Percentiles rank a stretch among this genome's conserved stretches.
Evolutionary conservation across 2,888 invertebrate species (phyloP).

Genomic region (Sacculina carcini): DNA sequence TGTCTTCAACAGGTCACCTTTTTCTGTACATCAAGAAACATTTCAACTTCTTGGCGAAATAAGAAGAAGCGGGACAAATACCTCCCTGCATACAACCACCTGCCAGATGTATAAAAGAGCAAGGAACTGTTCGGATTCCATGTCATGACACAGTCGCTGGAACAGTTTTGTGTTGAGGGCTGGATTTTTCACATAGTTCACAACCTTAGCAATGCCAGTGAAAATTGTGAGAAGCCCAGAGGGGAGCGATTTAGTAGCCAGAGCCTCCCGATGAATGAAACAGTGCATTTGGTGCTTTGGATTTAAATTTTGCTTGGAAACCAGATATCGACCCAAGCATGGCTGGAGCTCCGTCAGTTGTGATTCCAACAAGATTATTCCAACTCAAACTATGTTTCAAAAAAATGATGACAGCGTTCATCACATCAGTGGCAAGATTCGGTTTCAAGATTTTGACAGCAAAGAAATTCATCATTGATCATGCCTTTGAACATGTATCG

Average conservation of each 20-base stretch:
- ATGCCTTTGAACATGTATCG: too few relatives aligned
- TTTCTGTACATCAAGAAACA: background rate
- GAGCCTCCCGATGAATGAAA: conserved; percentile 5
- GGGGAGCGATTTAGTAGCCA: conserved; percentile 4
- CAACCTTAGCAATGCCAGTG: background rate
- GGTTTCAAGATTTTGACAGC: too few relatives aligned
- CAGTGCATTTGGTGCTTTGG: too few relatives aligned
- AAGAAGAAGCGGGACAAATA: background rate
- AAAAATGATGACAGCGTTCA: too few relatives aligned
- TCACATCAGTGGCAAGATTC: too few relatives aligned
- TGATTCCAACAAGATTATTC: too few relatives aligned
- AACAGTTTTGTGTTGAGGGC: conserved; percentile 1
- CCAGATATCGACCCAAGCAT: too few relatives aligned
- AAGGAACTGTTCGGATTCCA: conserved; percentile 1
- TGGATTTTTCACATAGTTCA: conserved; percentile 3
- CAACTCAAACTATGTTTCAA: too few relatives aligned
- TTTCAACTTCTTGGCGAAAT: conserved; percentile 1
- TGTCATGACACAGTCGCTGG: conserved; percentile 2
- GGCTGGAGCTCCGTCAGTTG: too few relatives aligned
- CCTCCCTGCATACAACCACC: background rate
- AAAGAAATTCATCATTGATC: too few relatives aligned
- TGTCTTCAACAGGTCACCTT: conserved; percentile 2
- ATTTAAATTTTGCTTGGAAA: too few relatives aligned
- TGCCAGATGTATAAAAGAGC: background rate
- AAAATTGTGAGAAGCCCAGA: conserved; percentile 5